These are phyloP conservation scores for Poeciliopsis retropinna DNA, from an alignment of 2,113 vertebrate species.

Conservation along the genomic window DNA sequence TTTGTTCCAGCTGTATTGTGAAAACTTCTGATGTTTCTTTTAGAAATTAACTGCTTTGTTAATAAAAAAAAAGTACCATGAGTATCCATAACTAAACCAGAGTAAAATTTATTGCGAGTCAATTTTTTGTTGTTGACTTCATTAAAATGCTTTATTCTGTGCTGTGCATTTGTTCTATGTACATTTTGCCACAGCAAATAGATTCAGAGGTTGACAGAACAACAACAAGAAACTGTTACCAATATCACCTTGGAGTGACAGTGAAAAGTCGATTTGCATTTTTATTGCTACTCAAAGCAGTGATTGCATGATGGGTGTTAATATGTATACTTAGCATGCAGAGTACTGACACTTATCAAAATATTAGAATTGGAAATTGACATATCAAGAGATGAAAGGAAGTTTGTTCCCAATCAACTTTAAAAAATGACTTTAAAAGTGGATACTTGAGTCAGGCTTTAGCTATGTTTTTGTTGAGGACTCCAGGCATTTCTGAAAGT, in stretches of 20 bases:
- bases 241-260: conserved; percentile 13
- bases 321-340: not conserved
- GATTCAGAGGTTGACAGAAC: not conserved
- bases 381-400: not conserved
- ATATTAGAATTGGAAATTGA: not conserved
- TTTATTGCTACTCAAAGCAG: conserved; percentile 49
- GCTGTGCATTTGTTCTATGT: not conserved
- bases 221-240: conserved; percentile 17
- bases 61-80: not conserved
- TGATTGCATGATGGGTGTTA: not conserved
- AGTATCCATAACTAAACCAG: not conserved
- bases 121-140: not conserved
- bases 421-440: too few species aligned
- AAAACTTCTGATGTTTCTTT: not conserved
- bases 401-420: not conserved
- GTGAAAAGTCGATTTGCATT: conserved; percentile 52
- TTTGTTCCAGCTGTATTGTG: not conserved
- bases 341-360: not conserved
- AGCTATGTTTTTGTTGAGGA: not conserved
- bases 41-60: not conserved
- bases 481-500: not conserved
- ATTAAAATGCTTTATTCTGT: not conserved
- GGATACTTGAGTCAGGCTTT: not conserved
- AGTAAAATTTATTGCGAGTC: not conserved
- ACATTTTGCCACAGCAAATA: not conserved